Percentiles rank a stretch among this genome's conserved stretches.
Conservation (phyloP, 2,113 vertebrate species). For the Tachuris rubrigastra region DNA sequence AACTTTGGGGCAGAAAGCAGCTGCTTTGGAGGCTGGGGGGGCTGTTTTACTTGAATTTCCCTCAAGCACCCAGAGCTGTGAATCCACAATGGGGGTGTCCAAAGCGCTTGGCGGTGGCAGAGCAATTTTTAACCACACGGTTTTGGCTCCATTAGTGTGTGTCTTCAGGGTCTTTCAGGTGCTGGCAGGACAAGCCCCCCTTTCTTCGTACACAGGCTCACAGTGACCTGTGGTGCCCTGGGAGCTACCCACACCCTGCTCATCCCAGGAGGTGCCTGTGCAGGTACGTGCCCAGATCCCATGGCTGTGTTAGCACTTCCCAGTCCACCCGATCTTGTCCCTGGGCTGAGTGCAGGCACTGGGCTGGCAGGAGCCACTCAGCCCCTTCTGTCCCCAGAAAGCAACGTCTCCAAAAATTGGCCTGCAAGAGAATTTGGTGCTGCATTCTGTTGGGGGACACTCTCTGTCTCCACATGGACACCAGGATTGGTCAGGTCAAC, state of each 20-base stretch:
- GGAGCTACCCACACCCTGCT: fast-evolving
- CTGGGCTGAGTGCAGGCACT: background rate
- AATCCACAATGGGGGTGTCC: fast-evolving
- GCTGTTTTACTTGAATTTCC: background rate
- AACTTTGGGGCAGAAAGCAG: background rate
- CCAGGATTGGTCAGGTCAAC: background rate
- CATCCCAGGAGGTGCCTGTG: background rate
- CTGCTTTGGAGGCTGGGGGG: background rate
- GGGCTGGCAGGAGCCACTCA: background rate
- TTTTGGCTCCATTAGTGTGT: fast-evolving
- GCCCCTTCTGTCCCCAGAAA: background rate
- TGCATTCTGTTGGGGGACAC: background rate
- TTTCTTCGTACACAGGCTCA: background rate
- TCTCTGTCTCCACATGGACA: background rate
- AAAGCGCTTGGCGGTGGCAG: background rate
- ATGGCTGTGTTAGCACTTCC: background rate
- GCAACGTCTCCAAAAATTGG: fast-evolving
- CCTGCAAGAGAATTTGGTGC: background rate
- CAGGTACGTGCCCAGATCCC: fast-evolving
- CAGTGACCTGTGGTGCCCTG: fast-evolving
- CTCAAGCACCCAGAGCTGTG: background rate
- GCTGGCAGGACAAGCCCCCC: fast-evolving
- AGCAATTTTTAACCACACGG: background rate
- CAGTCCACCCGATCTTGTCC: background rate
- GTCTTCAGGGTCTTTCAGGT: background rate